phyloP scores from a whole-genome alignment of 2,113 vertebrate genomes.

The Delphinapterus leucas region DNA sequence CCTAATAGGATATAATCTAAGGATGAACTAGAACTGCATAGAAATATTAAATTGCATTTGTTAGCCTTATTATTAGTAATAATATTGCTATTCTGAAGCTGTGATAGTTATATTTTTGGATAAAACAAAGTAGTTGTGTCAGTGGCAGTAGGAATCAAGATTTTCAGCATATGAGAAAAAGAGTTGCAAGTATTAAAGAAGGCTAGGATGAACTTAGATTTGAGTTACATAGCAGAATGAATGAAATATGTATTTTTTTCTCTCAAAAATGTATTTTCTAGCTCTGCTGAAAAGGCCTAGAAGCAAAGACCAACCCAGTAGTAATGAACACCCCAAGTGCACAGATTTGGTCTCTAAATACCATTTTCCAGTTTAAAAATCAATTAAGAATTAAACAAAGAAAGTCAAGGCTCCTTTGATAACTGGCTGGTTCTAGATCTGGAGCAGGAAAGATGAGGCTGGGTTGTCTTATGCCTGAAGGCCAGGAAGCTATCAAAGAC shows the following conservation, averaged over 20 bases:
- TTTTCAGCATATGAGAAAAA: not conserved
- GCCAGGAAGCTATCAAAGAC: not conserved
- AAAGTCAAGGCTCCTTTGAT: not conserved
- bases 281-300: not conserved
- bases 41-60: not conserved
- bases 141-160: not conserved
- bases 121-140: not conserved
- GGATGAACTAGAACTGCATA: not conserved
- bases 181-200: not conserved
- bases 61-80: not conserved
- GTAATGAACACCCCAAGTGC: not conserved
- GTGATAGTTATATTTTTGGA: not conserved
- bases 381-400: not conserved
- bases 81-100: not conserved
- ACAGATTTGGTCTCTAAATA: not conserved
- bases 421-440: not conserved
- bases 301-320: not conserved
- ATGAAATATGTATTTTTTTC: not conserved
- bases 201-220: not conserved
- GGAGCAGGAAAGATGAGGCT: not conserved
- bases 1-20: not conserved
- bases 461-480: not conserved
- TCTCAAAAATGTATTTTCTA: not conserved
- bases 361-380: slow-evolving; percentile 12
- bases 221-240: not conserved